Evolutionary conservation across 2,797 vertebrate species (phyloP), one percentile per base, ranked within the genome.

Genomic region (Fratercula arctica): DNA sequence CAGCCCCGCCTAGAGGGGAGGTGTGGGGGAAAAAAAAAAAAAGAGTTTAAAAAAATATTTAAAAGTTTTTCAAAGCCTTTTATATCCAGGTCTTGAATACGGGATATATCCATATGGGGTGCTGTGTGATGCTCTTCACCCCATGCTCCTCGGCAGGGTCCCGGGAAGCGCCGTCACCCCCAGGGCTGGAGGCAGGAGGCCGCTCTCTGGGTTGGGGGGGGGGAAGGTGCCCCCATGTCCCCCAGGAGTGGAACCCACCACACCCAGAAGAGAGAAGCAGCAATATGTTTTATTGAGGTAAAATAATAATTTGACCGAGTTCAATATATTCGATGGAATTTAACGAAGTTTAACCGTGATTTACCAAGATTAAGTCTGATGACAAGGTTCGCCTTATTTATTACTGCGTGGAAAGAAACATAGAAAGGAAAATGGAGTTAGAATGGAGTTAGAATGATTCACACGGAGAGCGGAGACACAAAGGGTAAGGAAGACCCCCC

Each of bases 91-190:
- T 73, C 7, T 80, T 61, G 50, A 25, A 31, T 68, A 15, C 1
- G 29, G 43, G 63, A 26, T 50, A 6, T 7, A 31, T 24, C 46
- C 37, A 7, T 14, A 2, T 3, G 0, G 0, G 60, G 11, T 56
- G 4, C 21, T 28, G 26, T 4, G n/a, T 16, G 21, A 67, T 24
- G 33, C 17, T 59, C 35, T 41, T 78, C 4, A 3, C 14, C 17
- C 35, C n/a, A 2, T 3, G 33, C n/a, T 68, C 67, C 39, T 33
- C 15, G 3, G 60, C 41, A 59, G 37, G 41, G 66, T 2, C 19
- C 31, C 0, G 4, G 19, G 57, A n/a, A 80, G 56, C 48, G n/a
- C 23, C 59, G 21, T 17, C 12, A 39, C 29, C 13, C 13, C 54
- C 35, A 13, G 0, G 1, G 25, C 29, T 31, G 72, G 31, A 29